Base-by-base conservation (phyloP, 2,888 invertebrate genomes). In the Strigamia transsilvanica region DNA sequence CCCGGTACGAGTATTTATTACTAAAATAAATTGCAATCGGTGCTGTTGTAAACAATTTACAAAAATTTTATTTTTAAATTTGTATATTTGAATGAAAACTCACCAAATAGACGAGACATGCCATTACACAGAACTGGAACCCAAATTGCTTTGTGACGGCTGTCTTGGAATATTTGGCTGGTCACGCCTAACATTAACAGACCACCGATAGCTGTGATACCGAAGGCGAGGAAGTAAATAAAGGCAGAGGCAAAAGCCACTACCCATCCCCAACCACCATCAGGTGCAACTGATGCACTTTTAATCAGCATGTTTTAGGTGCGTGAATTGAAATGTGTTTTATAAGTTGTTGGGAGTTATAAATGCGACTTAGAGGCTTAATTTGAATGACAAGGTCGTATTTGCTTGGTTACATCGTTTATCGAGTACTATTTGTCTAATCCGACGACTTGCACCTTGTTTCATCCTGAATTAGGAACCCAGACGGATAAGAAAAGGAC, bases 221-320 rank as follows among this genome's bases (percentile, higher is more conserved):
- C 79, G 21, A 79, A 79, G 42, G 42, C n/a, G 42, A 79, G 7
- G 21, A 79, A 79, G 10, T 79, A 79, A 13, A 79, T 79, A 18
- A 42, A n/a, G 41, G 9, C n/a, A 41, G 42, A 38, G 4, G 79
- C 41, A 41, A 79, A 23, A 42, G 79, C 42, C 13, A 79, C 79
- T 0, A 79, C 79, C 79, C 79, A 79, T 18, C 79, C 79, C 79
- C 79, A 79, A 7, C 79, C 79, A 42, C 79, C 79, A 18, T 79
- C 79, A 15, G 79, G 79, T n/a, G 79, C 18, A 41, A 38, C 18
- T 77, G 73, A 73, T 18, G 5, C n/a, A 15, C 46, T 46, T 13
- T 46, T 46, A 46, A 46, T n/a, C 9, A 38, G 4, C 38, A 38
- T 38, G 38, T 38, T 38, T 38, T 9, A 38, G 10, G 6, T 38